Evolutionary conservation across 2,888 invertebrate genomes (phyloP).

Genomic region (Cataglyphis albicans): DNA sequence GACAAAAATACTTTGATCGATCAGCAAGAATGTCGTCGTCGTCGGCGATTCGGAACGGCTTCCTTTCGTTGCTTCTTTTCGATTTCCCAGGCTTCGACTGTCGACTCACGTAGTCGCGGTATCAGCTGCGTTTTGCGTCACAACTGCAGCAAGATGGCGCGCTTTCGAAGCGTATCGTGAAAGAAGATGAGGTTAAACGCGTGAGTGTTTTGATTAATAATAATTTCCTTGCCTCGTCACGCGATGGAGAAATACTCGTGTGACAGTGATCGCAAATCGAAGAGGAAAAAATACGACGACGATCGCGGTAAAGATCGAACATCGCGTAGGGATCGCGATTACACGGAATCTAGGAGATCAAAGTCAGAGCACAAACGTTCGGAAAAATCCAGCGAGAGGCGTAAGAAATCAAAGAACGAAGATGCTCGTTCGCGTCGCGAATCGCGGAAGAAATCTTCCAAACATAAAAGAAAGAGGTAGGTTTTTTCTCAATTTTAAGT

Average conservation of each 20-base stretch:
- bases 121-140: conserved; percentile 60
- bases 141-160: conserved; percentile 62
- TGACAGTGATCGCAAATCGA: conserved; percentile 59
- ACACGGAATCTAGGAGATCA: conserved; percentile 60
- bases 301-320: conserved; percentile 44
- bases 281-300: conserved; percentile 34
- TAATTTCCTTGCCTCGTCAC: neutral
- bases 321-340: conserved; percentile 56
- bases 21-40: neutral
- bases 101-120: conserved; percentile 34
- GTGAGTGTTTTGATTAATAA: neutral
- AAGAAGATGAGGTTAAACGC: conserved; percentile 66
- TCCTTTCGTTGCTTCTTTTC: neutral
- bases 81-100: no score
- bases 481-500: neutral
- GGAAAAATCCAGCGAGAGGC: conserved; percentile 68
- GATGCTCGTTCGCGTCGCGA: conserved; percentile 55
- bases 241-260: conserved; percentile 75
- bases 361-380: conserved; percentile 62
- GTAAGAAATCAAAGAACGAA: conserved; percentile 74
- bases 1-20: neutral
- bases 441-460: conserved; percentile 74
- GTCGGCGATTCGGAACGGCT: neutral
- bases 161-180: neutral
- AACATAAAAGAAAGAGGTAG: conserved; percentile 78